Percentiles rank a stretch among this genome's conserved stretches.
phyloP scores from a whole-genome alignment of 53 echinoderm and acorn worm species.

The Crossaster papposus region DNA sequence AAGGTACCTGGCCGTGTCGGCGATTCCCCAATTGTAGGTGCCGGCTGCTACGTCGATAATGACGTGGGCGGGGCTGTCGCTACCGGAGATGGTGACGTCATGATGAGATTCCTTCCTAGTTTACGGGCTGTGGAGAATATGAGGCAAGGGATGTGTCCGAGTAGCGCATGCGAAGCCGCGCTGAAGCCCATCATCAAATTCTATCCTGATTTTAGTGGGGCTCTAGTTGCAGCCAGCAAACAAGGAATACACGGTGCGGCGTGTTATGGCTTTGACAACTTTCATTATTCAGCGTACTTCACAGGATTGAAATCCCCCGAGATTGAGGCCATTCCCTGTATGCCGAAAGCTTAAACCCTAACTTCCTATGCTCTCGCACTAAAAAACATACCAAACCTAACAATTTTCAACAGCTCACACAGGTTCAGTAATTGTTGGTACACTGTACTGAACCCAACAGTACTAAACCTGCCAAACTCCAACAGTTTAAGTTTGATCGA shows the following conservation, averaged over 20 bases:
- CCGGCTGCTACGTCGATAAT: constrained; percentile 92
- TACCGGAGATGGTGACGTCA: constrained; percentile 97
- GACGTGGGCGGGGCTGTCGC: constrained; percentile 92
- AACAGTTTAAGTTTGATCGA: no score
- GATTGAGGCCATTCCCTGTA: constrained; percentile 18
- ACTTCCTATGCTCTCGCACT: no score
- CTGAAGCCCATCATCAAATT: constrained; percentile 78
- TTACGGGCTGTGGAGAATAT: constrained; percentile 87
- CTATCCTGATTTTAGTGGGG: constrained; percentile 90
- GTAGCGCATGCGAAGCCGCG: constrained; percentile 74
- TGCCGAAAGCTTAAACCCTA: constrained; percentile 29
- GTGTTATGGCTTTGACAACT: constrained; percentile 79
- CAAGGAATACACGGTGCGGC: constrained; percentile 91
- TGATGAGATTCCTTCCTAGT: constrained; percentile 98
- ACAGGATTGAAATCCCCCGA: constrained; percentile 15
- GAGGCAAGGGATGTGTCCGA: constrained; percentile 77
- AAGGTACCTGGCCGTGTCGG: constrained; percentile 94
- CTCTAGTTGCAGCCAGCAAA: constrained; percentile 78
- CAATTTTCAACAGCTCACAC: no score
- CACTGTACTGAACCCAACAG: no score
- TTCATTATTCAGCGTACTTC: constrained; percentile 77
- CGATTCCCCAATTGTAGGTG: constrained; percentile 86
- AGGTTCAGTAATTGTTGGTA: no score
- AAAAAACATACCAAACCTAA: no score
- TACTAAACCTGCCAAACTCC: no score